Evolutionary conservation across 2,797 vertebrate genomes (phyloP), one percentile per base, ranked within the genome.

Genomic region (Coreius guichenoti): DNA sequence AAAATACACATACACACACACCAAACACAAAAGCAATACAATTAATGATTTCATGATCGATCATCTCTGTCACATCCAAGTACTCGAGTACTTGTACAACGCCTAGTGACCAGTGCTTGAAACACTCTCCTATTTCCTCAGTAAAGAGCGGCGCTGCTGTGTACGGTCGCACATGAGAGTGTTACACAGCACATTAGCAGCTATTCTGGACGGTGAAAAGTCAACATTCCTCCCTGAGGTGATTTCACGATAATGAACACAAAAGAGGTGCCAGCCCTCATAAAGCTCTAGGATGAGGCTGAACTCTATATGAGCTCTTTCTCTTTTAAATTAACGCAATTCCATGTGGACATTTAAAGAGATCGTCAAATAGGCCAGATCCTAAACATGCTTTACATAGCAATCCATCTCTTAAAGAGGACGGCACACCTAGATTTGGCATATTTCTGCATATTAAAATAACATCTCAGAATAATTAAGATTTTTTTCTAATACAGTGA

Each of bases 231-330:
- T 95, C 94, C 93, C 94, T 74, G 89, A 93, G 92, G 94, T 93
- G 93, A 94, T 94, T 93, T 93, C 90, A 92, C 93, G 93, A 95
- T 95, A 95, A 95, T 95, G 93, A 95, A 94, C 94, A 95, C 92
- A 95, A 94, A 94, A 93, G 93, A 93, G 91, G 93, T 93, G 94
- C 93, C 94, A 92, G 91, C 91, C 92, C 92, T 95, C 92, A 93
- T 93, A 91, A 93, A 94, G 92, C 93, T 92, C 88, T 78, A 84
- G 89, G 89, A 94, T 93, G 92, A 94, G 84, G 91, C 91, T 94
- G 92, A 94, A 93, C 92, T 93, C 92, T 90, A 86, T 86, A 89
- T 89, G 89, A 94, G 88, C 81, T 88, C 91, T 93, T 93, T 93
- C 86, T 83, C 85, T 89, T 94, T 93, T 93, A 94, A 95, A 95